A percentile compares a stretch with the other conserved stretches of the same genome.
These are phyloP conservation scores for Pasiphila rectangulata DNA, from an alignment of 2,888 invertebrate genomes.

Conservation along the genomic window DNA sequence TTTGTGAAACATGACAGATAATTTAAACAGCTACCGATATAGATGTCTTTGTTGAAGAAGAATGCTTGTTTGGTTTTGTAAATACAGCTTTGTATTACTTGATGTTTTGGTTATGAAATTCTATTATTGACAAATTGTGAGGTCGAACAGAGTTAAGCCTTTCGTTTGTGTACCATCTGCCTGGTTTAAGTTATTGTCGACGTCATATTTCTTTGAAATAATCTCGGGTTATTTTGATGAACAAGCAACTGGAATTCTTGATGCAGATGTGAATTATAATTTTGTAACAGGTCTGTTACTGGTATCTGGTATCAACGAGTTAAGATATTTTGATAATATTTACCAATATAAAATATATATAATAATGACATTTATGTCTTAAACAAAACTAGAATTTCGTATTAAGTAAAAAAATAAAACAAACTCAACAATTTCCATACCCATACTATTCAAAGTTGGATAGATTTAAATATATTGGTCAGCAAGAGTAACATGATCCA, in stretches of 20 bases:
- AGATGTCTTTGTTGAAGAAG: slow-evolving; percentile 68
- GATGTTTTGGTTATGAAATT: slow-evolving; percentile 75
- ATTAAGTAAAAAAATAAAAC: too few species aligned
- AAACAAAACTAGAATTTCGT: too few species aligned
- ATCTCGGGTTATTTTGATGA: slow-evolving; percentile 42
- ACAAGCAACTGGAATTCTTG: slow-evolving; percentile 25
- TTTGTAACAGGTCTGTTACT: slow-evolving; percentile 14
- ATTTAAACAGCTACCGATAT: slow-evolving; percentile 73
- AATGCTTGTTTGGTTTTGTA: slow-evolving; percentile 69
- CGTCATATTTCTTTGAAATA: slow-evolving; percentile 49
- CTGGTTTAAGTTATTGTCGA: slow-evolving; percentile 43
- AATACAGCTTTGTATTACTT: slow-evolving; percentile 64
- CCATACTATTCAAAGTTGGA: slow-evolving; percentile 29
- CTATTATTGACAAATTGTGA: slow-evolving; percentile 75
- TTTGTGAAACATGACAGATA: slow-evolving; percentile 75
- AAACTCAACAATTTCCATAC: slow-evolving; percentile 32
- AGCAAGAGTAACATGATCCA: slow-evolving; percentile 32
- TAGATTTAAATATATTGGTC: slow-evolving; percentile 32
- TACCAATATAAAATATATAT: too few species aligned
- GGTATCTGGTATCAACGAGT: too few species aligned
- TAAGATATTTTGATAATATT: too few species aligned
- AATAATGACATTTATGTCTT: too few species aligned
- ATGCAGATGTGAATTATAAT: slow-evolving; percentile 26
- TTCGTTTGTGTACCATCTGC: slow-evolving; percentile 60
- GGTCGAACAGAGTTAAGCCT: slow-evolving; percentile 66